phyloP scores from a whole-genome alignment of 2,113 vertebrate genomes.

The Halichoerus grypus region DNA sequence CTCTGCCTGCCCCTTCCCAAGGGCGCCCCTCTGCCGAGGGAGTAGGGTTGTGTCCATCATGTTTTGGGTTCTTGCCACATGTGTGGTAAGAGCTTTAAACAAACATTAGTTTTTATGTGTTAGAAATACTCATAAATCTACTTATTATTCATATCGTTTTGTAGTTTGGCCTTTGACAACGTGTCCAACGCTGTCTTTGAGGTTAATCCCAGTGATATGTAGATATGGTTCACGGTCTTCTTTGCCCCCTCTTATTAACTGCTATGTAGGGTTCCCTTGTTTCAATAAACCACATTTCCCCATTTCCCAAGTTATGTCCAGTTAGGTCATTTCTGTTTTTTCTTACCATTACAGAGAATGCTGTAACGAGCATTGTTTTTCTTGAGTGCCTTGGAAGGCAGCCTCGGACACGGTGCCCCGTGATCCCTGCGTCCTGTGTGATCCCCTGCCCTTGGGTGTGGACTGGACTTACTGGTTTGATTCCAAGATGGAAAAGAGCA shows the following conservation, averaged over 20 bases:
- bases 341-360: accelerated
- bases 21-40: background rate
- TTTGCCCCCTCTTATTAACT: background rate
- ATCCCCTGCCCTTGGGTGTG: background rate
- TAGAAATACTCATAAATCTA: background rate
- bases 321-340: background rate
- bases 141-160: background rate
- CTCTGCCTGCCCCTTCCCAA: background rate
- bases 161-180: no score
- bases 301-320: background rate
- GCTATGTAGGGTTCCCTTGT: background rate
- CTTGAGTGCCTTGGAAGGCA: background rate
- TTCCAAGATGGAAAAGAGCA: background rate
- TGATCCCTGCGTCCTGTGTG: background rate
- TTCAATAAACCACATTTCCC: background rate
- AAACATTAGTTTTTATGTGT: background rate
- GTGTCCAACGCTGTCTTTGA: background rate
- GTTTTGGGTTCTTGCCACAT: background rate
- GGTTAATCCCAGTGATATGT: accelerated
- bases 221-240: accelerated
- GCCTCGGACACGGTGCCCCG: background rate
- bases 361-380: background rate
- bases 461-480: background rate
- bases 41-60: accelerated
- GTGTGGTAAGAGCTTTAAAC: background rate